Evolutionary conservation across 2,113 vertebrate genomes (phyloP), one percentile per base, ranked within the genome.

Genomic region (Oncorhynchus gorbuscha): DNA sequence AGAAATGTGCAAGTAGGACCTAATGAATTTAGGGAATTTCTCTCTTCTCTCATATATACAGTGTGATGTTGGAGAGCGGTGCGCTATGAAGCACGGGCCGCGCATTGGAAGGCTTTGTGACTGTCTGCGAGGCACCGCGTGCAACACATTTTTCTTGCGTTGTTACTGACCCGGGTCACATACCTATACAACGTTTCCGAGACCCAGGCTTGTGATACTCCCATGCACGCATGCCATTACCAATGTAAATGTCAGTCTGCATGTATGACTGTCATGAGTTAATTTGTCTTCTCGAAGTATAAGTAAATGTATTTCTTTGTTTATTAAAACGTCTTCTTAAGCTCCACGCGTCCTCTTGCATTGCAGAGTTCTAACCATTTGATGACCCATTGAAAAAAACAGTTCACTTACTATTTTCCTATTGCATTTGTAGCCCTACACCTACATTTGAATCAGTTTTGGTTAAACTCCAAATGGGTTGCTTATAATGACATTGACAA

Each of bases 111-210:
- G 93, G 0, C 92, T 95, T 26, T 95, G 94, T 18, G 93, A 95
- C 86, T 95, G 94, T 28, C 92, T 94, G 80, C 85, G 90, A 71
- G 87, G 94, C 69, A 91, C 93, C 0, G 91, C 89, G 49, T 95
- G 94, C 85, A 95, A 94, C 83, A 91, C 89, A 68, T 94, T 94
- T 91, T 94, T 95, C 87, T 87, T 95, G 74, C 93, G 92, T 84
- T 95, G 94, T 90, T 93, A 95, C 86, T 95, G 88, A 69, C 59
- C 59, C 55, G 4, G 1, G 55, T 20, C 55, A 14, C 55, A 49
- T 4, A 66, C 45, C 48, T 49, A 70, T 45, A 64, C 26, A 13
- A 32, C 48, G 39, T 71, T 67, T 65, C 30, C 20, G 30, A 69
- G 35, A 69, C 26, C 26, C 11, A 68, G 3, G 14, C 35, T 26